These are phyloP conservation scores for Falcunculus frontatus DNA, from an alignment of 2,113 vertebrate species.

Conservation along the genomic window DNA sequence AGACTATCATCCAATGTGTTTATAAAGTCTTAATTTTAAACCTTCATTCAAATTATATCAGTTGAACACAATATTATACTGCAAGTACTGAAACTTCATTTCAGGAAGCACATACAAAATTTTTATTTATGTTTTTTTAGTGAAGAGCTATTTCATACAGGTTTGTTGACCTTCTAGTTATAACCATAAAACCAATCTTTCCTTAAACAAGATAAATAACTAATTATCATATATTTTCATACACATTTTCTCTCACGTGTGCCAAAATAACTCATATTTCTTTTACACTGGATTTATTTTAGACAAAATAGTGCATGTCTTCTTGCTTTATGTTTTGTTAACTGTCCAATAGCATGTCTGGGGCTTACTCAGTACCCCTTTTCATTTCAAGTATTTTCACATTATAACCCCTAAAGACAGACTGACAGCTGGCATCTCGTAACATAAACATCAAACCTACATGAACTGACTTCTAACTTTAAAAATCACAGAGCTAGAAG, in stretches of 20 bases:
- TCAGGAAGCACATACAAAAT: not conserved
- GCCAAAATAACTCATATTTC: not conserved
- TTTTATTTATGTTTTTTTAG: not conserved
- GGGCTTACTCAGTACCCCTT: not conserved
- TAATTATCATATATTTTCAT: not conserved
- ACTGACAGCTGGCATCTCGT: not conserved
- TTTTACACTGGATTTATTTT: not conserved
- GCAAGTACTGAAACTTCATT: not conserved
- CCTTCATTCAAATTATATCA: not conserved
- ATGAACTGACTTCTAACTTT: not conserved
- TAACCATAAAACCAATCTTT: not conserved
- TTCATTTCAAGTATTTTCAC: not conserved
- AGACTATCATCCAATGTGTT: not conserved
- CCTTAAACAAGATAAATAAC: not conserved
- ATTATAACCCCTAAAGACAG: not conserved
- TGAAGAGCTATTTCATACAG: not conserved
- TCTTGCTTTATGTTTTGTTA: not conserved
- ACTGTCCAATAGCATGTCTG: not conserved
- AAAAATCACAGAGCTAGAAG: not conserved
- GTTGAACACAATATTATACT: not conserved
- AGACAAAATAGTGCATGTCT: not conserved
- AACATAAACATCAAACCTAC: not conserved
- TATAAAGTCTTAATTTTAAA: not conserved
- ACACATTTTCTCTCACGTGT: not conserved
- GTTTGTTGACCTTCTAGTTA: not conserved